Base-by-base conservation (phyloP, 2,888 invertebrate species). In the Drosophila mulleri region DNA sequence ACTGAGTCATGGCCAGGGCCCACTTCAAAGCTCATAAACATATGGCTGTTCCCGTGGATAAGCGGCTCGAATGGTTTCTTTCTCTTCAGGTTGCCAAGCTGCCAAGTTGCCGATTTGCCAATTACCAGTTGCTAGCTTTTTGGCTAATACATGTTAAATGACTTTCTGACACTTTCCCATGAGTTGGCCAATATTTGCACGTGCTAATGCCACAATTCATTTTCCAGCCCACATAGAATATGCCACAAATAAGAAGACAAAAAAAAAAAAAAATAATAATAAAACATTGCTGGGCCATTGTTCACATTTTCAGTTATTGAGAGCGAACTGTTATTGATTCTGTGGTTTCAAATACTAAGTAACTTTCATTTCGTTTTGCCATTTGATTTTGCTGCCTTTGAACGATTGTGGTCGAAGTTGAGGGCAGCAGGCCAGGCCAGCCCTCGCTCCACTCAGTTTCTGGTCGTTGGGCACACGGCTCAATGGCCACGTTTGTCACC, bases 401-500 rank as follows among this genome's bases (percentile, higher is more conserved):
- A 78, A 48, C 61, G 58, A 63, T 78, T 78, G 67, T 65, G 80
- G 86, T 73, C 68, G 70, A 71, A 64, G 70, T 20, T 39, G 48
- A 39, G 70, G 61, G 61, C 42, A 57, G 65, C 58, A 53, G 59
- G 48, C 63, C 57, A 54, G 18, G 48, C 63, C 57, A 52, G 18
- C 35, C 56, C 41, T 18, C 20, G 39, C 44, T 54, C 39, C n/a
- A 37, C 41, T 45, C 45, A 26, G 83, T 84, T 85, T 83, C 77
- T 72, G 78, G 56, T 83, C 48, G 77, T 81, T 84, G 70, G 72
- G 63, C 37, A 53, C 52, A 88, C 81, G 65, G 79, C 76, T 86
- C 79, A 83, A 88, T 88, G 82, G 65, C 84, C 81, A 70, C 79
- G 77, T 81, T 88, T 84, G 88, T 84, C 84, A 86, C 87, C 77